Base-by-base conservation (phyloP, 2,113 vertebrate species). In the Conger conger region DNA sequence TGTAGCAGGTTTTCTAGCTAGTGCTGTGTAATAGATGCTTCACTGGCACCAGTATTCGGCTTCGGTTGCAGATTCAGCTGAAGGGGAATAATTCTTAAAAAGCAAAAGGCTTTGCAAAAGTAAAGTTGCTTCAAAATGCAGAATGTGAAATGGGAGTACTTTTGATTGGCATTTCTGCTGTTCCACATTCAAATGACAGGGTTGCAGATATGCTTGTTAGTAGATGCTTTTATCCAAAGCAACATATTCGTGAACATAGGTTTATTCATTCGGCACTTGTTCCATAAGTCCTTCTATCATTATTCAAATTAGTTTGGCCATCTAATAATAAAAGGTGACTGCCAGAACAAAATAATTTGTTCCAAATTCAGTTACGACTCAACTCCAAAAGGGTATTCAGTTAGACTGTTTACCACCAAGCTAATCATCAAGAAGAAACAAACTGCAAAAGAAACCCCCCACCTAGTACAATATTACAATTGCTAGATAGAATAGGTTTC, bases 11-110 rank as follows among this genome's bases (percentile, higher is more conserved):
- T 88, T 85, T 86, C 63, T 81, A 77, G 80, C 80, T 60, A 89
- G 53, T 80, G 86, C 86, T 90, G 78, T 80, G 36, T 54, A 82
- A 35, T 85, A 85, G 87, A 87, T 63, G 85, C 85, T 90, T 88
- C 83, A 86, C 76, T 83, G 76, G 84, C 78, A 79, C 37, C 45
- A 80, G 18, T 87, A 37, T 84, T 50, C 36, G 83, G 84, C 68
- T 27, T 79, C 27, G 81, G 86, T 87, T 85, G 33, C 83, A 85
- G 83, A 85, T 88, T 90, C 83, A 73, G 83, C 86, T 37, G 81
- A 54, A 76, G 77, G 81, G 83, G 79, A 84, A 23, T 80, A 11
- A 50, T 77, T 20, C 37, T 57, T 36, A 40, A 79, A 57, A 84
- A 77, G 30, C 30, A 35, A 83, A 33, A 35, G 40, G 42, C 73